Conservation (phyloP, 2,113 vertebrate genomes). For the Trochalopteron elliotii region DNA sequence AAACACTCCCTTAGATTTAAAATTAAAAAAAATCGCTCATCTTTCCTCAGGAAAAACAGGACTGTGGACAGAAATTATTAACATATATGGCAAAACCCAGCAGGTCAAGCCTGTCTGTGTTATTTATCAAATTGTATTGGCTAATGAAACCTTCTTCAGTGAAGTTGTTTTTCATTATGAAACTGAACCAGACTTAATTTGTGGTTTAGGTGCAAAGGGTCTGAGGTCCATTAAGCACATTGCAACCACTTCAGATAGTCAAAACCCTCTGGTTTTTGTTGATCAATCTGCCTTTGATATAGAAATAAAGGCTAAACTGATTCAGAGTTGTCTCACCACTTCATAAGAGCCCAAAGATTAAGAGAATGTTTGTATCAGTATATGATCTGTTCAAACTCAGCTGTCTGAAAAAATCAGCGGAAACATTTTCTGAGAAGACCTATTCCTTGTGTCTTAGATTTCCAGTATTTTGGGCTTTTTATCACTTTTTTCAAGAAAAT, state of each 20-base stretch:
- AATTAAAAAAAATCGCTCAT: neutral
- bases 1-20: neutral
- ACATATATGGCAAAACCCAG: neutral
- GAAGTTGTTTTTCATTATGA: neutral
- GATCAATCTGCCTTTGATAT: neutral
- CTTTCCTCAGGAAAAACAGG: neutral
- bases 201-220: neutral
- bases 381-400: neutral
- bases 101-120: neutral
- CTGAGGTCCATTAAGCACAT: neutral
- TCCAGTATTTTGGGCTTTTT: neutral
- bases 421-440: neutral
- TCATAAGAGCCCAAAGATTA: neutral
- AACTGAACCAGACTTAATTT: neutral
- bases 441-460: neutral
- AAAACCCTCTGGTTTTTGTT: neutral
- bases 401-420: neutral
- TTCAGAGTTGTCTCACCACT: neutral
- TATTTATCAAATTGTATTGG: neutral
- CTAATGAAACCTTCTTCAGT: neutral
- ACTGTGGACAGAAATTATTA: neutral
- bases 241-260: neutral
- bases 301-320: neutral
- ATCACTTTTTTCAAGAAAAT: neutral
- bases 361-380: neutral